Base-by-base conservation (phyloP, 2,797 vertebrate species). In the Cetoscarus ocellatus region DNA sequence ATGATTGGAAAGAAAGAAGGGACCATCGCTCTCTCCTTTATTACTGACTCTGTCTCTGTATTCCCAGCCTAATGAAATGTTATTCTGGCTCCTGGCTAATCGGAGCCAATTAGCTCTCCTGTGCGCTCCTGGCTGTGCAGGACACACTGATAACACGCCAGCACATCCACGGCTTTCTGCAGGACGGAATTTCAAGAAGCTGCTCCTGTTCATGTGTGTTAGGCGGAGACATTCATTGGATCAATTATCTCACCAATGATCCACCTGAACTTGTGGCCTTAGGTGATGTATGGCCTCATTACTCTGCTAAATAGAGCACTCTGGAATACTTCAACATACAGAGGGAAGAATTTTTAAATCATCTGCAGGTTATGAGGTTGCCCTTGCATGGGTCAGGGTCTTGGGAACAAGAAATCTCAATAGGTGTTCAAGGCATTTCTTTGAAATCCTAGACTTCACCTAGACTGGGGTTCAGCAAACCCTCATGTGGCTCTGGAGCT, bases 41-140 rank as follows among this genome's bases (percentile, higher is more conserved):
- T 63, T 52, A 49, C 27, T 17, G 11, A 51, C 52, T 74, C 38
- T 47, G 18, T 39, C 17, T 38, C 63, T 44, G 43, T 48, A 7
- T 49, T 35, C 27, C 47, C 17, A 14, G 3, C 43, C 49, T 82
- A 78, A 84, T 90, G 61, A 90, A 89, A 88, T 82, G 73, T 82
- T 86, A 68, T 71, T 76, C 52, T 40, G 75, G 66, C 68, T 68
- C 66, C 73, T 50, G 59, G 49, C 77, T 85, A 90, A 91, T 91
- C 73, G 36, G 87, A 87, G 81, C 66, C 84, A 91, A 83, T 88
- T 88, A 85, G 49, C 51, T 74, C 62, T 75, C 52, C 39, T 53
- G 58, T 61, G 67, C 54, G 73, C 17, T 55, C 14, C 60, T 51
- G 58, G 77, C 66, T 67, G 67, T 52, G 61, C 10, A 10, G 71